Conservation (phyloP, 2,888 invertebrate species). For the Mellilla xanthometata region DNA sequence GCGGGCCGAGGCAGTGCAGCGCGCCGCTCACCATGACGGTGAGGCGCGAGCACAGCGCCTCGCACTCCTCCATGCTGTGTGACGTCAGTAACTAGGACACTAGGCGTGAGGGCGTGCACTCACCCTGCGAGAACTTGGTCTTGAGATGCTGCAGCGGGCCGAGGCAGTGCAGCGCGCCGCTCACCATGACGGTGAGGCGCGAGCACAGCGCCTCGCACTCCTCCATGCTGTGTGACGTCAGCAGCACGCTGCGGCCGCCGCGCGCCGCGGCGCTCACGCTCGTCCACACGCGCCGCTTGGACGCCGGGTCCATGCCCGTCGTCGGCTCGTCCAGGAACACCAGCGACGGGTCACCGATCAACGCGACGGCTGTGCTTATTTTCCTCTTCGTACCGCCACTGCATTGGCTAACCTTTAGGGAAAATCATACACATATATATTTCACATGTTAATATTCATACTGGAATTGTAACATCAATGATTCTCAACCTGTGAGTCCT, state of each 20-base stretch:
- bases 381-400: slow-evolving; percentile 90
- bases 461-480: too few relatives aligned
- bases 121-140: slow-evolving; percentile 82
- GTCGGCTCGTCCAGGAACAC: slow-evolving; percentile 87
- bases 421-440: background rate
- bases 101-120: background rate
- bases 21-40: slow-evolving; percentile 87
- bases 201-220: slow-evolving; percentile 93
- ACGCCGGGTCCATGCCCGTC: slow-evolving; percentile 91
- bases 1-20: slow-evolving; percentile 84
- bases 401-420: slow-evolving; percentile 75
- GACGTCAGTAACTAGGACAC: background rate
- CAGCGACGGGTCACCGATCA: slow-evolving; percentile 86
- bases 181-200: slow-evolving; percentile 90
- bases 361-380: slow-evolving; percentile 87
- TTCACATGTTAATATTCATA: too few relatives aligned
- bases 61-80: slow-evolving; percentile 74
- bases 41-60: slow-evolving; percentile 85
- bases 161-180: slow-evolving; percentile 86
- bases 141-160: slow-evolving; percentile 87
- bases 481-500: too few relatives aligned
- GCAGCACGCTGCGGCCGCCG: slow-evolving; percentile 88
- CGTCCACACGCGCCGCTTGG: slow-evolving; percentile 91
- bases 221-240: slow-evolving; percentile 87
- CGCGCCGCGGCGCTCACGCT: slow-evolving; percentile 81